phyloP scores from a whole-genome alignment of 1,140 invertebrate species.

The Microplitis demolitor region DNA sequence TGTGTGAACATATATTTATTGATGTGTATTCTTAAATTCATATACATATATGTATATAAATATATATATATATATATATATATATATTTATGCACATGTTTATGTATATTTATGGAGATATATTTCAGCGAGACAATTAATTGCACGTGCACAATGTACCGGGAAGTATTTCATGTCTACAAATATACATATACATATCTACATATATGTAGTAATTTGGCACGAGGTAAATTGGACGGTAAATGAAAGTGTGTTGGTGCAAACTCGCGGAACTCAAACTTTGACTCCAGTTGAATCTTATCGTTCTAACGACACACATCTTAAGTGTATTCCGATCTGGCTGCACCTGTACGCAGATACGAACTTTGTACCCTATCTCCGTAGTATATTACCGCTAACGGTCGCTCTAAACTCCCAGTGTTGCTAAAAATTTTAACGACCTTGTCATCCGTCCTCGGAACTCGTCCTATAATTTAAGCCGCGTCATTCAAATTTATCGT shows the following conservation, averaged over 20 bases:
- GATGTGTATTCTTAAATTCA: neutral
- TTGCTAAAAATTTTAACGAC: neutral
- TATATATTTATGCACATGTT: neutral
- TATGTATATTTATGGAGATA: neutral
- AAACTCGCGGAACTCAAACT: conserved; percentile 26
- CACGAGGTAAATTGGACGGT: conserved; percentile 9
- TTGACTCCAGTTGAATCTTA: conserved; percentile 45
- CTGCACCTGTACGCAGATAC: neutral
- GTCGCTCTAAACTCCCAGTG: neutral
- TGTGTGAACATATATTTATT: neutral
- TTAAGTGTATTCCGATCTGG: conserved; percentile 2
- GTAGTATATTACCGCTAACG: neutral
- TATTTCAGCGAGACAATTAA: neutral
- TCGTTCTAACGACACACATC: conserved; percentile 36
- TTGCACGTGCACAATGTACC: conserved; percentile 17
- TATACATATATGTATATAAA: neutral
- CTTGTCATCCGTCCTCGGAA: no score
- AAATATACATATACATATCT: neutral
- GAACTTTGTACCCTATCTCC: neutral
- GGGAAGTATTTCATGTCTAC: conserved; percentile 26
- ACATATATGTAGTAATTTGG: conserved; percentile 25
- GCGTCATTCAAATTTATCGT: no score
- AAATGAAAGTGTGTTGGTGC: conserved; percentile 31
- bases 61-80: conserved; percentile 12
- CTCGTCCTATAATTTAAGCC: no score